A percentile compares a stretch with the other conserved stretches of the same genome.
These are phyloP conservation scores for Ataeniobius toweri DNA, from an alignment of 2,797 vertebrate genomes.

Conservation along the genomic window DNA sequence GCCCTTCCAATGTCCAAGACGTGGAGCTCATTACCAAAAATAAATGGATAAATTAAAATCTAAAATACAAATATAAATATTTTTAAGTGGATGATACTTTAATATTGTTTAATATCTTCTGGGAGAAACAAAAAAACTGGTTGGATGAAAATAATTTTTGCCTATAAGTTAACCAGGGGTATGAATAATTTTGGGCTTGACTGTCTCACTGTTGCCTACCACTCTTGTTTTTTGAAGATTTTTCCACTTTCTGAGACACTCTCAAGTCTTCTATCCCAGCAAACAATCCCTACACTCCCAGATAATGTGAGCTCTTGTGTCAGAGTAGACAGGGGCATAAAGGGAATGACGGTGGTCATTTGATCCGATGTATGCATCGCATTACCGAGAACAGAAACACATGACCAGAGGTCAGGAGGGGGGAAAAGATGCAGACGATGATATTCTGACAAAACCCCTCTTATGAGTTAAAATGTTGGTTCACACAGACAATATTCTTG, in stretches of 20 bases:
- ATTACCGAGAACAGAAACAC: slow-evolving; percentile 70
- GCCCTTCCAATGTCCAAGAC: not conserved
- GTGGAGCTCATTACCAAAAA: not conserved
- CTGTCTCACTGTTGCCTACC: not conserved
- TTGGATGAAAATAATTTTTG: too few species aligned
- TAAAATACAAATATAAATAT: too few species aligned
- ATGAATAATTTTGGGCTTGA: not conserved
- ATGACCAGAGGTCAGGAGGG: slow-evolving; percentile 61
- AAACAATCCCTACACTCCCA: slow-evolving; percentile 64
- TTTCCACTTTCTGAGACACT: not conserved
- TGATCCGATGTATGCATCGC: slow-evolving; percentile 60
- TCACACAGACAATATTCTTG: slow-evolving; percentile 13
- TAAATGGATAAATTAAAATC: too few species aligned
- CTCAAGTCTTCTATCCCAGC: not conserved
- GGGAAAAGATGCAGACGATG: slow-evolving; percentile 26
- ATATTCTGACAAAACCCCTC: slow-evolving; percentile 4
- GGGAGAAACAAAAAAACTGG: too few species aligned
- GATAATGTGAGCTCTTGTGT: slow-evolving; percentile 56
- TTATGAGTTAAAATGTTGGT: slow-evolving; percentile 6
- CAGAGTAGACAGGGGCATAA: slow-evolving; percentile 34
- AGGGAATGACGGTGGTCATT: slow-evolving; percentile 63
- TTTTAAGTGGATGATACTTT: too few species aligned
- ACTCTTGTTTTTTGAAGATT: not conserved
- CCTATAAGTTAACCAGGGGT: not conserved
- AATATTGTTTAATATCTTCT: too few species aligned